These are phyloP conservation scores for Hassar affinis DNA, from an alignment of 2,113 vertebrate species.

Conservation along the genomic window DNA sequence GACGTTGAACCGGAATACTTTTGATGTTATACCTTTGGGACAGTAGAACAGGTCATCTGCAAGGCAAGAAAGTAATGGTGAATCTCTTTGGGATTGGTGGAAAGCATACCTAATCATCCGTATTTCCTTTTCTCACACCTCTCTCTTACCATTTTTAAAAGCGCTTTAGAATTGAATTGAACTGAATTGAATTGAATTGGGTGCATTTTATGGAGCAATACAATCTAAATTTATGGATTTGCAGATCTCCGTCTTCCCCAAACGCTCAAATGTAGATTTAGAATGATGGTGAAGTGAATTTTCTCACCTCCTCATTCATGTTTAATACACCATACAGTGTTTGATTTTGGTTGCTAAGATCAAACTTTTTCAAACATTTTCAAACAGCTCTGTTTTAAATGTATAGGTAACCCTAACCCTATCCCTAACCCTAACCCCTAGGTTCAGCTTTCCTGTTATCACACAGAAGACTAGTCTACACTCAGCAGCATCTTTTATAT, in stretches of 20 bases:
- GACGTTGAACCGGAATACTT: constrained; percentile 93
- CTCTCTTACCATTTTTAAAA: too few relatives aligned
- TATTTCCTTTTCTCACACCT: too few relatives aligned
- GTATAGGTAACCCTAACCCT: background rate
- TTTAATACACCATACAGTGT: background rate
- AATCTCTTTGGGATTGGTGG: background rate
- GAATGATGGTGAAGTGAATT: background rate
- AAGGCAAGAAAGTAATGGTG: constrained; percentile 58
- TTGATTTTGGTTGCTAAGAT: background rate
- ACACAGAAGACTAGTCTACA: background rate
- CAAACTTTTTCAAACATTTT: too few relatives aligned
- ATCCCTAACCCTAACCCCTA: too few relatives aligned
- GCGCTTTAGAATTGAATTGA: too few relatives aligned
- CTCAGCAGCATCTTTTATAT: background rate
- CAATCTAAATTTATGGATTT: constrained; percentile 34
- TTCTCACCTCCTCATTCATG: background rate
- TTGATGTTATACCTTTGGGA: constrained; percentile 89
- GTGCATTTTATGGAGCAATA: constrained; percentile 44
- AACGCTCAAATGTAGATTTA: constrained; percentile 6
- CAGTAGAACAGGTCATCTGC: constrained; percentile 88
- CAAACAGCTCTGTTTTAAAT: background rate
- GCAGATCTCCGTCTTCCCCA: constrained; percentile 23
- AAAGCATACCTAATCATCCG: too few relatives aligned
- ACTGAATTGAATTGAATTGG: too few relatives aligned
- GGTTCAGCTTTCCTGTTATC: background rate